A percentile compares a stretch with the other conserved stretches of the same genome.
These are phyloP conservation scores for Paracentrotus lividus DNA, from an alignment of 53 echinoderm and acorn worm species.

Conservation along the genomic window DNA sequence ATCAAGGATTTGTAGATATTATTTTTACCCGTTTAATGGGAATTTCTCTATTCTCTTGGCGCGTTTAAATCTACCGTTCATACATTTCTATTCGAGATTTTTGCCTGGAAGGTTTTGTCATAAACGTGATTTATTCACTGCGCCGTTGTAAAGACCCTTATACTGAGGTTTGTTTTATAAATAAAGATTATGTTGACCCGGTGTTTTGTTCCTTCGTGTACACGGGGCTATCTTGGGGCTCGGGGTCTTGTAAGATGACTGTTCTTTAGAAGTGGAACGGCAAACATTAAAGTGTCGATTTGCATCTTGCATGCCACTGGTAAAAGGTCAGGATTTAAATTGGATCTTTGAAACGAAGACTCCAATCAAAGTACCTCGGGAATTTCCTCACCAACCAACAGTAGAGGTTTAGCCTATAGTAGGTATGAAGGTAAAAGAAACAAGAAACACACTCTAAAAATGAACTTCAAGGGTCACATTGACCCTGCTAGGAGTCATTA, in stretches of 20 bases:
- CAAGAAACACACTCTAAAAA: too few species aligned
- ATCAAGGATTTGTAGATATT: not conserved
- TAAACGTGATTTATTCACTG: not conserved
- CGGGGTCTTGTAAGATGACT: not conserved
- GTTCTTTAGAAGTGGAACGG: not conserved
- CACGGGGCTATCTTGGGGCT: not conserved
- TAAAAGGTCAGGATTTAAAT: conserved; percentile 14
- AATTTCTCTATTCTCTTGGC: not conserved
- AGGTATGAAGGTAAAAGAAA: too few species aligned
- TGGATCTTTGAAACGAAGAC: conserved; percentile 4
- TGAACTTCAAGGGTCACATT: too few species aligned
- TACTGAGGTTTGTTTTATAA: not conserved
- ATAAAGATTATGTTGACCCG: not conserved
- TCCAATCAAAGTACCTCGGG: not conserved
- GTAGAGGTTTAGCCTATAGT: too few species aligned
- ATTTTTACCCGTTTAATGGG: not conserved
- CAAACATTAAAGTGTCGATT: conserved; percentile 17
- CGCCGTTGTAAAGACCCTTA: not conserved
- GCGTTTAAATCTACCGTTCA: not conserved
- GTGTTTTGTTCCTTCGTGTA: not conserved
- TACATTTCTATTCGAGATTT: not conserved
- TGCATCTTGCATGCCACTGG: not conserved
- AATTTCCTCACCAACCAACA: too few species aligned
- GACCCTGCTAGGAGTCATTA: too few species aligned
- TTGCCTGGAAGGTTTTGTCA: not conserved